Evolutionary conservation across 1,140 invertebrate species (phyloP), one percentile per base, ranked within the genome.

Genomic region (Cydia fagiglandana): DNA sequence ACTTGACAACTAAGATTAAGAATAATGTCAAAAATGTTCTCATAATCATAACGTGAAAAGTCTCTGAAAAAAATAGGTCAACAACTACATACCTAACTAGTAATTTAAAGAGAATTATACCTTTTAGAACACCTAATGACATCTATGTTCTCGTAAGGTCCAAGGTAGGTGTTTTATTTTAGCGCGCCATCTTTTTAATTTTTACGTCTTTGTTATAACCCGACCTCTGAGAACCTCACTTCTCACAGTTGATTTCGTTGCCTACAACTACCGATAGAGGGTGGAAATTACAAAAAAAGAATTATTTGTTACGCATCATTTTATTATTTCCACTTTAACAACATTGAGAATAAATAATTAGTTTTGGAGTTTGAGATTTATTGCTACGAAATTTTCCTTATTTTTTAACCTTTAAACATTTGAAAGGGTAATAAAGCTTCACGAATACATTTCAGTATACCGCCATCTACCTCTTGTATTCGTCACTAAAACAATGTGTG

Each of bases 171-270:
- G n/a, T n/a, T n/a, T n/a, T n/a, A n/a, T n/a, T n/a, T n/a, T n/a
- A 70, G n/a, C n/a, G n/a, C 66, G 64, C 64, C 64, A 68, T 68
- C 64, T 68, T 24, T 68, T 13, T 64, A 41, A 73, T 45, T 13
- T 47, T 47, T 47, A 61, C 17, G n/a, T n/a, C n/a, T n/a, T n/a
- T 15, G 9, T 6, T 61, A 10, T 2, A 61, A 61, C 20, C 20
- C 10, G 20, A 61, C 56, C 17, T 15, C n/a, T 20, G 4, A 61
- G 17, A 61, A 24, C 20, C 6, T 12, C 56, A 15, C 53, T 4
- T 50, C 50, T n/a, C 1, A 53, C 24, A 4, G 17, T 61, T 24
- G 9, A 61, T 61, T 56, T 17, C 1, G 56, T 61, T 61, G 56
- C 24, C 56, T 10, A 61, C 56, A 24, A 61, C 6, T 24, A 24